Conservation (phyloP, 2,113 vertebrate genomes). For the Telmatochromis sp. region DNA sequence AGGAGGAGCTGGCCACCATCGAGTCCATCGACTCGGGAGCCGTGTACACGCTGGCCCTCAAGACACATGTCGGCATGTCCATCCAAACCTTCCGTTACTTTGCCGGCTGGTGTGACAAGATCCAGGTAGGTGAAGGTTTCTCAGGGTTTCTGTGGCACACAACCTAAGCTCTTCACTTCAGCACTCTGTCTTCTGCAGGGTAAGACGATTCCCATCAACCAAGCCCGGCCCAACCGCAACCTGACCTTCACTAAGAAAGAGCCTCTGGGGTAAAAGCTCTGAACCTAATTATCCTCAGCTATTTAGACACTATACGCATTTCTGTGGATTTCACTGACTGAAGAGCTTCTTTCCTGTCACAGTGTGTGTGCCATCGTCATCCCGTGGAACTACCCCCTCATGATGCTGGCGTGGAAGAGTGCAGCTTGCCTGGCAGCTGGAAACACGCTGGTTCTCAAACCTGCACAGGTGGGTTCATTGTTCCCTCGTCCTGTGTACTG, state of each 20-base stretch:
- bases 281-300: background rate
- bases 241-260: slow-evolving; percentile 76
- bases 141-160: background rate
- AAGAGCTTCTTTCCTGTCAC: background rate
- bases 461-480: slow-evolving; percentile 72
- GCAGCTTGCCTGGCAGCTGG: slow-evolving; percentile 83
- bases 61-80: slow-evolving; percentile 81
- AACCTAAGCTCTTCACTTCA: background rate
- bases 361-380: slow-evolving; percentile 85
- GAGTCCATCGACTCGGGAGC: slow-evolving; percentile 77
- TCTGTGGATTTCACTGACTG: background rate
- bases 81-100: slow-evolving; percentile 81
- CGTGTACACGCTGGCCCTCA: slow-evolving; percentile 78
- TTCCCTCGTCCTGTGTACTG: background rate
- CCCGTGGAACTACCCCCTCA: slow-evolving; percentile 87
- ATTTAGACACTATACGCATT: fast-evolving
- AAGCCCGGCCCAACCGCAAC: slow-evolving; percentile 78
- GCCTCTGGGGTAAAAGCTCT: slow-evolving; percentile 66
- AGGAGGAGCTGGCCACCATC: slow-evolving; percentile 79
- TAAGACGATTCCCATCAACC: slow-evolving; percentile 79
- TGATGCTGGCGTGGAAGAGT: slow-evolving; percentile 88
- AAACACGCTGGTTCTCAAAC: slow-evolving; percentile 84
- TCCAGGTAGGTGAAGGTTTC: slow-evolving; percentile 58
- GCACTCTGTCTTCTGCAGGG: slow-evolving; percentile 48
- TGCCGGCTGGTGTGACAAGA: slow-evolving; percentile 81